Base-by-base conservation (phyloP, 2,888 invertebrate genomes). In the Ametastegia equiseti region DNA sequence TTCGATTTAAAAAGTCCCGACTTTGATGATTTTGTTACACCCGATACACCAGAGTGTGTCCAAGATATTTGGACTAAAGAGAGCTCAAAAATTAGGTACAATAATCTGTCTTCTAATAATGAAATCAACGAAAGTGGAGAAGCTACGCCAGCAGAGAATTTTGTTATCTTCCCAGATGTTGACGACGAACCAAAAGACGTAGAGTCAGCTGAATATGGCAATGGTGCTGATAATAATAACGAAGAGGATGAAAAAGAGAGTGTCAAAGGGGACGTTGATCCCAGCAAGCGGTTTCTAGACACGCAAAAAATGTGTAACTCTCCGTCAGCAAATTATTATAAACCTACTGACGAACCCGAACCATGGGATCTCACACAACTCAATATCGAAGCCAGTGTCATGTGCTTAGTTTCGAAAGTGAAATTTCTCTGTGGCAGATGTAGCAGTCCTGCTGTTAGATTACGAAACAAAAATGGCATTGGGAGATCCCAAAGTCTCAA, bases 351-450 rank as follows among this genome's bases (percentile, higher is more conserved):
- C 87, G 96, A 96, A 88, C 96, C 96, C 0, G 97, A 97, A 88
- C 97, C 97, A 0, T 95, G 96, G 94, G 97, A 97, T 90, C 93
- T 97, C 82, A 97, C 97, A 0, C 95, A 97, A 87, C 91, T 97
- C 54, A 97, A 97, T 89, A 96, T 97, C 79, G 97, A 97, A 92
- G 97, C 97, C 0, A 96, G 97, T 88, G 95, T 97, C 6, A 96
- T 97, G 94, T 97, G 97, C 90, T 93, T 97, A 83, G 96, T 96
- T 33, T 96, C 96, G 86, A 97, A 97, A 92, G 95, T 96, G 0
- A 97, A 97, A 88, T 96, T 96, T 90, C 92, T 97, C 4, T 96
- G 96, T 88, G 96, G 96, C 0, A 93, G 95, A 63, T 95, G 95
- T 87, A 95, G 95, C 23, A 95, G 95, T 88, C 96, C 96, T 2